Percentiles rank a stretch among this genome's conserved stretches.
Conservation (phyloP, 2,113 vertebrate species). For the Hydrochoerus hydrochaeris region DNA sequence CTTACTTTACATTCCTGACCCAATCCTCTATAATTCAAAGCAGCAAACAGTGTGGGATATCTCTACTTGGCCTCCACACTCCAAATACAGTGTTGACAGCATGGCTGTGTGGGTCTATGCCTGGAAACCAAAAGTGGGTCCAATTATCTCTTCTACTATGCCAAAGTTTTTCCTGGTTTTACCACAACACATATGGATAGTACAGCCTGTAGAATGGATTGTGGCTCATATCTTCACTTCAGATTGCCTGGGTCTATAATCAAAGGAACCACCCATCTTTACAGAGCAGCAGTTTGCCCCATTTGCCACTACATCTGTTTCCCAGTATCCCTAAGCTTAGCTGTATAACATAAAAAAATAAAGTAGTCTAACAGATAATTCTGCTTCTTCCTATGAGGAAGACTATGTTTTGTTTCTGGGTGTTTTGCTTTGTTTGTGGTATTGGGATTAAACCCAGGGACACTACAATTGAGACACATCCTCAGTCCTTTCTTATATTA, state of each 20-base stretch:
- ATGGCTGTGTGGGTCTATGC: background rate
- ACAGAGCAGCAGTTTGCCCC: slow-evolving; percentile 61
- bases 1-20: slow-evolving; percentile 36
- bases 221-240: slow-evolving; percentile 69
- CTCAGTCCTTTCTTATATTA: background rate
- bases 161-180: slow-evolving; percentile 66
- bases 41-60: background rate
- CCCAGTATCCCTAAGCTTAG: slow-evolving; percentile 29
- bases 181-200: slow-evolving; percentile 60
- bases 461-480: background rate
- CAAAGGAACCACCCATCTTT: slow-evolving; percentile 64
- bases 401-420: background rate
- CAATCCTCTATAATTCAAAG: slow-evolving; percentile 55
- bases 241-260: slow-evolving; percentile 70
- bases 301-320: slow-evolving; percentile 71
- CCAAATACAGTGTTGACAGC: slow-evolving; percentile 36
- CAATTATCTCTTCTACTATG: slow-evolving; percentile 12
- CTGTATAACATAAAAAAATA: slow-evolving; percentile 31
- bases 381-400: background rate
- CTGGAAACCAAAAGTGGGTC: slow-evolving; percentile 47
- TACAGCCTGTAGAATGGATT: slow-evolving; percentile 44
- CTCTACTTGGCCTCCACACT: slow-evolving; percentile 46
- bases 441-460: background rate
- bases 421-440: background rate
- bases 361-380: slow-evolving; percentile 56